phyloP scores from a whole-genome alignment of 2,113 vertebrate species.

The Colaptes auratus region DNA sequence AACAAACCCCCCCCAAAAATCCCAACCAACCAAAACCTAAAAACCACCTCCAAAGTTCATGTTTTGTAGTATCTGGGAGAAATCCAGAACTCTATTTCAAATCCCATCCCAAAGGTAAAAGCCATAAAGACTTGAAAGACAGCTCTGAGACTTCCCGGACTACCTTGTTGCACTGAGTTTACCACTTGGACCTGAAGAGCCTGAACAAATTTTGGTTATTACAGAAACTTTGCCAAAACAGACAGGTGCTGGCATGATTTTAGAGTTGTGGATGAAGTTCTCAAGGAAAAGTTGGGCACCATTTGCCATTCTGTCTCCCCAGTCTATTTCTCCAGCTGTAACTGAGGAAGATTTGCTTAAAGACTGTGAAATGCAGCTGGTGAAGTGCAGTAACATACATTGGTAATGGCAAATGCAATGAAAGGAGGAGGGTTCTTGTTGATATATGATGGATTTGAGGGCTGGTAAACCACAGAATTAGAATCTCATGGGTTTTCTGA shows the following conservation, averaged over 20 bases:
- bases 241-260: conserved; percentile 31
- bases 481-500: background rate
- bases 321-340: background rate
- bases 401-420: background rate
- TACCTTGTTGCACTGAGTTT: background rate
- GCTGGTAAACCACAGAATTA: background rate
- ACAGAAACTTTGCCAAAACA: conserved; percentile 26
- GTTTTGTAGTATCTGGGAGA: background rate
- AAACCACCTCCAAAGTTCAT: background rate
- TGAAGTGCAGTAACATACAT: background rate
- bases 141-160: background rate
- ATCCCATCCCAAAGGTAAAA: background rate
- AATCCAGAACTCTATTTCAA: background rate
- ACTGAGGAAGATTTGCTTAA: conserved; percentile 40
- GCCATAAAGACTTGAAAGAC: background rate
- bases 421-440: background rate
- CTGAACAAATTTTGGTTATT: conserved; percentile 42
- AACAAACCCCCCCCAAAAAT: no score
- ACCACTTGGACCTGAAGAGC: conserved; percentile 29
- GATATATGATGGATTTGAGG: background rate
- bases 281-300: conserved; percentile 23
- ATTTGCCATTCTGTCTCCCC: conserved; percentile 7
- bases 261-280: conserved; percentile 4
- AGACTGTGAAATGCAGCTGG: background rate
- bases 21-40: no score